A percentile compares a stretch with the other conserved stretches of the same genome.
Conservation (phyloP, 1,140 invertebrate genomes). For the Tenebrio molitor region DNA sequence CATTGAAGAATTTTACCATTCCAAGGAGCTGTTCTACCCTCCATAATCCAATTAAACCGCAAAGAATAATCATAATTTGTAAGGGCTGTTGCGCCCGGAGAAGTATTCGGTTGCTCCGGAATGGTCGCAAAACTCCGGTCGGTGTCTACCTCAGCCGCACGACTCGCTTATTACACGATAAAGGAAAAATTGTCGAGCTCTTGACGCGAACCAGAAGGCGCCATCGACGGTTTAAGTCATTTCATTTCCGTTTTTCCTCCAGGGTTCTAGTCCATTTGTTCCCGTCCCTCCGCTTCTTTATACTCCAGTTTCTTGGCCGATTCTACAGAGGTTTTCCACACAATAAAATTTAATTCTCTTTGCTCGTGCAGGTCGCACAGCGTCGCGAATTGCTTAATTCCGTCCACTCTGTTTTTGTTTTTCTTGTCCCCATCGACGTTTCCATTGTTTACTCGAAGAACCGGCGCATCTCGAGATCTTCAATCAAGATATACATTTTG, state of each 20-base stretch:
- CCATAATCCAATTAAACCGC: conserved; percentile 25
- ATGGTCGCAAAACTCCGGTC: too few relatives aligned
- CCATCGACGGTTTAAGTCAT: conserved; percentile 30
- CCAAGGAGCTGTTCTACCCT: conserved; percentile 26
- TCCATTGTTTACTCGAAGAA: conserved; percentile 27
- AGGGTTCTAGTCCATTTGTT: conserved; percentile 47
- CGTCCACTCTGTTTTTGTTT: conserved; percentile 41
- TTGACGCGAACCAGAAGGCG: conserved; percentile 10
- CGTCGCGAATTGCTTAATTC: conserved; percentile 35
- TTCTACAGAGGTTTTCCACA: conserved; percentile 51
- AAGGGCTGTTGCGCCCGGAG: too few relatives aligned
- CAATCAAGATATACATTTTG: conserved; percentile 37
- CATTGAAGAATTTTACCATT: conserved; percentile 18
- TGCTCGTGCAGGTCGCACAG: conserved; percentile 45
- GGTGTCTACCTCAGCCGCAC: too few relatives aligned
- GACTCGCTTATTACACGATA: too few relatives aligned
- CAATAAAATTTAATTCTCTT: conserved; percentile 51
- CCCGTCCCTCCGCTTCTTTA: conserved; percentile 42
- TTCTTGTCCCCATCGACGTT: conserved; percentile 35
- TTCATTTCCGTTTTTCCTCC: conserved; percentile 47
- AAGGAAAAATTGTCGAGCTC: neutral
- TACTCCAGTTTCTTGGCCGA: conserved; percentile 36
- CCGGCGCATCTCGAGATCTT: conserved; percentile 13
- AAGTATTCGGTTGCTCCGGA: too few relatives aligned
- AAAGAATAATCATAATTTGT: conserved; percentile 14